phyloP scores from a whole-genome alignment of 2,888 invertebrate species.

The Erebia palarica region DNA sequence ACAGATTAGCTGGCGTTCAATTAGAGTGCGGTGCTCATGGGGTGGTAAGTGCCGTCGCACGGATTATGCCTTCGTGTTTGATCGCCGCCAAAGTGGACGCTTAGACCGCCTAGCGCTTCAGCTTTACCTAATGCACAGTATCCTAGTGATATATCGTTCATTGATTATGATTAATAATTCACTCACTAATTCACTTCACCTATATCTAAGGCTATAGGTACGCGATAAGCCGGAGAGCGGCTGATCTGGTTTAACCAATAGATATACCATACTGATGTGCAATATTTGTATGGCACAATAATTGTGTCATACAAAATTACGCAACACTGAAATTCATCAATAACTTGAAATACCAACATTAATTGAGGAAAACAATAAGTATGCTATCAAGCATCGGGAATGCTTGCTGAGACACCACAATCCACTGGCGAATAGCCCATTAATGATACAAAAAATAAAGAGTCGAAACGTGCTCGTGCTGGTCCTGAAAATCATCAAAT shows the following conservation, averaged over 20 bases:
- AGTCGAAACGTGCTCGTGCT: no score
- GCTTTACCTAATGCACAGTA: conserved; percentile 66
- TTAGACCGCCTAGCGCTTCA: conserved; percentile 55
- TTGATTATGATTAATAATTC: not conserved
- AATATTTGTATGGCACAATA: no score
- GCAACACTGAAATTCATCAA: no score
- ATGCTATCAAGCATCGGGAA: no score
- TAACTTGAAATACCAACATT: no score
- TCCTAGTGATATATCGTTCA: conserved; percentile 40
- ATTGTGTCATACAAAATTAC: no score
- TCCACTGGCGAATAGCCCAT: no score
- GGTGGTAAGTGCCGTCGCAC: conserved; percentile 55
- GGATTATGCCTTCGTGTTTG: conserved; percentile 27
- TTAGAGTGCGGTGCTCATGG: conserved; percentile 26
- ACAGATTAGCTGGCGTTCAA: conserved; percentile 26
- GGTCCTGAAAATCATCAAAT: no score
- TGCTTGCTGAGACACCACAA: no score
- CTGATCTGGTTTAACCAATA: not conserved
- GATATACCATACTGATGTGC: no score
- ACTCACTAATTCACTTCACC: not conserved
- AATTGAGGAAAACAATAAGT: no score
- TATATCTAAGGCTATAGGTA: not conserved
- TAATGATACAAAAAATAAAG: no score
- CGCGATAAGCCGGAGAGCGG: not conserved
- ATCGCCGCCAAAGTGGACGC: conserved; percentile 69